phyloP scores from a whole-genome alignment of 2,797 vertebrate species.

The Momotus momota region DNA sequence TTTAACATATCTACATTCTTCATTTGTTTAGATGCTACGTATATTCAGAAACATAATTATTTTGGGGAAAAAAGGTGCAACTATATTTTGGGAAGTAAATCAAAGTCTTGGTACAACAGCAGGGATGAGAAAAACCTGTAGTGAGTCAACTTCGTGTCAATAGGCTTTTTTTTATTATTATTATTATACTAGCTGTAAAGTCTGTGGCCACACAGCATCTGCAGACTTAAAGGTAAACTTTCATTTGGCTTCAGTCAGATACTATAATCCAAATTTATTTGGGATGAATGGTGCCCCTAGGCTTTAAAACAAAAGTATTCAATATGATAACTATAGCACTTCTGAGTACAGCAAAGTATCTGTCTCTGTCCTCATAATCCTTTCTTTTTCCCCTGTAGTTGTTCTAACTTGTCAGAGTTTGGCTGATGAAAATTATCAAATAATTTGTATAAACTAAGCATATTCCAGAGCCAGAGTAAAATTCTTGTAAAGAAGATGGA shows the following conservation, averaged over 20 bases:
- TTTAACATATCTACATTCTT: neutral
- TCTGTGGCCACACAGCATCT: neutral
- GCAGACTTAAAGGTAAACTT: neutral
- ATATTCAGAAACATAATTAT: neutral
- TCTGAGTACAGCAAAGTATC: neutral
- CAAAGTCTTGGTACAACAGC: fast-evolving
- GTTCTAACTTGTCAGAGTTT: neutral
- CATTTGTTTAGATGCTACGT: neutral
- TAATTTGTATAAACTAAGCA: neutral
- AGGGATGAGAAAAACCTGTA: neutral
- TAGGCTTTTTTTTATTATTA: neutral
- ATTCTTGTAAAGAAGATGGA: neutral
- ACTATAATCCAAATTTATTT: neutral
- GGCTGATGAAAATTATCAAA: neutral
- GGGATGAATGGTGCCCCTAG: neutral
- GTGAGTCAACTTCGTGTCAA: neutral
- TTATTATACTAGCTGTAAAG: neutral
- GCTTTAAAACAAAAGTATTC: neutral
- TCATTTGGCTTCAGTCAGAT: neutral
- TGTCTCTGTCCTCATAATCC: neutral
- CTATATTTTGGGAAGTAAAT: neutral
- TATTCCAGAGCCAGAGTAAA: neutral
- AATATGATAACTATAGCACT: neutral
- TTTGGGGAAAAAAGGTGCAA: neutral
- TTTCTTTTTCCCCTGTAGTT: neutral